Conservation (phyloP, 2,888 invertebrate species). For the Ennomos erosarius region DNA sequence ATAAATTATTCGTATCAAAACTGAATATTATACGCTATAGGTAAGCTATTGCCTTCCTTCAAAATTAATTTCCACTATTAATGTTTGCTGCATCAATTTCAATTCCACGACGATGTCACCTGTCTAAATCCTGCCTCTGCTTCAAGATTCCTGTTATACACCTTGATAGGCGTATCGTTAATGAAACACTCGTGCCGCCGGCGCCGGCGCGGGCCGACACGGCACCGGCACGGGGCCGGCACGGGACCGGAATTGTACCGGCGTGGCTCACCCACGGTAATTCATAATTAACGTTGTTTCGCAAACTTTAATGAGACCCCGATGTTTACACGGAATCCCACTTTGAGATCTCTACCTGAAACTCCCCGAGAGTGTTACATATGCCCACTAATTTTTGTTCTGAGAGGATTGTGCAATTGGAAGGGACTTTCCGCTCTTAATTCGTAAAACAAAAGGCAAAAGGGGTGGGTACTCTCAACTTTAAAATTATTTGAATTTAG, state of each 20-base stretch:
- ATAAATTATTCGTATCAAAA: too few species aligned
- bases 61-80: neutral
- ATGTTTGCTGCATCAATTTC: neutral
- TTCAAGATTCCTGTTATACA: slow-evolving; percentile 15
- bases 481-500: neutral
- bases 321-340: slow-evolving; percentile 61
- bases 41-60: too few species aligned
- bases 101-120: slow-evolving; percentile 6
- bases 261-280: slow-evolving; percentile 41
- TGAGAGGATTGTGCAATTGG: slow-evolving; percentile 29
- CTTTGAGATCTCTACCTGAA: slow-evolving; percentile 40
- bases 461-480: neutral
- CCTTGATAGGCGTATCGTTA: slow-evolving; percentile 29
- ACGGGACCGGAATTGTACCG: neutral
- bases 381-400: slow-evolving; percentile 30
- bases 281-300: slow-evolving; percentile 66
- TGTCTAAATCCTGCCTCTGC: neutral
- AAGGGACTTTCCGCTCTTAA: slow-evolving; percentile 22
- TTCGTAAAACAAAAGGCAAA: slow-evolving; percentile 17
- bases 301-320: slow-evolving; percentile 62
- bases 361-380: slow-evolving; percentile 28
- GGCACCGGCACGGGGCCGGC: slow-evolving; percentile 20
- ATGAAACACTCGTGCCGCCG: slow-evolving; percentile 23
- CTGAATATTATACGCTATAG: too few species aligned
- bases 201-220: slow-evolving; percentile 8